Evolutionary conservation across 2,113 vertebrate genomes (phyloP).

Genomic region (Neogale vison): DNA sequence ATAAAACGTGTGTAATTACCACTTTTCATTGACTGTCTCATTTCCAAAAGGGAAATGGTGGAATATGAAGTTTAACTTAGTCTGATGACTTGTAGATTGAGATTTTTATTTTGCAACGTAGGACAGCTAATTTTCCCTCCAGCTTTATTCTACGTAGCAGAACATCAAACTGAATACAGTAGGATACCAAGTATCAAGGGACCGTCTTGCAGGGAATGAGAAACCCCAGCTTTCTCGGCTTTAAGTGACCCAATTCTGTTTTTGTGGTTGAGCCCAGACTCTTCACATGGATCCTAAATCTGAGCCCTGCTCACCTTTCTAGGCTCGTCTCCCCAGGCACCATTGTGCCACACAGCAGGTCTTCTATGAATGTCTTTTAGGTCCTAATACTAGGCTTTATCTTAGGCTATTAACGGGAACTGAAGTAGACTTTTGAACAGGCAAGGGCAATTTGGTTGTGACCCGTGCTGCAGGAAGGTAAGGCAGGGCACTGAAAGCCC

Average conservation of each 20-base stretch:
- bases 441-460: neutral
- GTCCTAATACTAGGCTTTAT: neutral
- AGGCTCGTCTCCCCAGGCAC: rapidly evolving
- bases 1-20: neutral
- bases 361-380: neutral
- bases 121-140: neutral
- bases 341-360: neutral
- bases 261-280: neutral
- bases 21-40: neutral
- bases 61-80: neutral
- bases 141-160: neutral
- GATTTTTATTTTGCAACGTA: neutral
- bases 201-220: neutral
- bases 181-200: neutral
- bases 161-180: neutral
- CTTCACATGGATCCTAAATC: neutral
- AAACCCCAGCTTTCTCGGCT: neutral
- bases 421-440: neutral
- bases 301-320: neutral
- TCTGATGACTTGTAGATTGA: neutral
- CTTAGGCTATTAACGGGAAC: neutral
- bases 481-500: neutral
- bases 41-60: neutral
- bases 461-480: neutral
- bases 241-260: neutral